A percentile compares a stretch with the other conserved stretches of the same genome.
Evolutionary conservation across 2,888 invertebrate genomes (phyloP).

Genomic region (Lamellibrachia satsuma): DNA sequence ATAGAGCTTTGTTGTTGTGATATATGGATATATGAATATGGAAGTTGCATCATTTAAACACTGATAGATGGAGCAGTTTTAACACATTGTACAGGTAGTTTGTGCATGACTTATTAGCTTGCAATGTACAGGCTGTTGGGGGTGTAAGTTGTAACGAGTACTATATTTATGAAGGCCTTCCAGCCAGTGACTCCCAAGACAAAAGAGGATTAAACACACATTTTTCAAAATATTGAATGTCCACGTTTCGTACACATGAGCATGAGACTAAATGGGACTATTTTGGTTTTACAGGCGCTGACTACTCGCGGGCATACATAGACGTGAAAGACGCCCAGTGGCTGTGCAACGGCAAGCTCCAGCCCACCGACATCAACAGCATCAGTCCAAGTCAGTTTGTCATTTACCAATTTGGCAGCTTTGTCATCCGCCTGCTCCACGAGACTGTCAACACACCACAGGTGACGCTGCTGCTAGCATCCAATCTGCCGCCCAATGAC

Average conservation of each 20-base stretch:
- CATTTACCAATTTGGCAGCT: conserved; percentile 61
- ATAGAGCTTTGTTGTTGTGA: too few relatives aligned
- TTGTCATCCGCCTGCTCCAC: conserved; percentile 56
- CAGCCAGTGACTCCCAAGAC: too few relatives aligned
- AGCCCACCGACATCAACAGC: conserved; percentile 53
- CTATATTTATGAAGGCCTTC: too few relatives aligned
- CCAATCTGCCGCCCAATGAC: conserved; percentile 59
- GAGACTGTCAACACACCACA: conserved; percentile 47
- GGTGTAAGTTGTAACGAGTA: too few relatives aligned
- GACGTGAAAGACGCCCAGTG: conserved; percentile 63
- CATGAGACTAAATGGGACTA: not conserved
- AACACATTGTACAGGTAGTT: too few relatives aligned
- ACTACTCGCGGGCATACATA: conserved; percentile 57
- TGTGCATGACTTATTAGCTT: too few relatives aligned
- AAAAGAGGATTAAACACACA: too few relatives aligned
- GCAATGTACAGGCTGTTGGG: too few relatives aligned
- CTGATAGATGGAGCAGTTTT: too few relatives aligned
- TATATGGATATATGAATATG: too few relatives aligned
- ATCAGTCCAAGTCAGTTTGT: conserved; percentile 60
- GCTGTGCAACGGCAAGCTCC: conserved; percentile 55
- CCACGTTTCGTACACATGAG: not conserved
- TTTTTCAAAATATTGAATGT: too few relatives aligned
- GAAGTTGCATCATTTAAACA: too few relatives aligned
- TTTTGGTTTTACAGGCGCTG: conserved; percentile 50
- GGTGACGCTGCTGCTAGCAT: conserved; percentile 59